phyloP scores from a whole-genome alignment of 2,113 vertebrate species.

The Thermophis baileyi region DNA sequence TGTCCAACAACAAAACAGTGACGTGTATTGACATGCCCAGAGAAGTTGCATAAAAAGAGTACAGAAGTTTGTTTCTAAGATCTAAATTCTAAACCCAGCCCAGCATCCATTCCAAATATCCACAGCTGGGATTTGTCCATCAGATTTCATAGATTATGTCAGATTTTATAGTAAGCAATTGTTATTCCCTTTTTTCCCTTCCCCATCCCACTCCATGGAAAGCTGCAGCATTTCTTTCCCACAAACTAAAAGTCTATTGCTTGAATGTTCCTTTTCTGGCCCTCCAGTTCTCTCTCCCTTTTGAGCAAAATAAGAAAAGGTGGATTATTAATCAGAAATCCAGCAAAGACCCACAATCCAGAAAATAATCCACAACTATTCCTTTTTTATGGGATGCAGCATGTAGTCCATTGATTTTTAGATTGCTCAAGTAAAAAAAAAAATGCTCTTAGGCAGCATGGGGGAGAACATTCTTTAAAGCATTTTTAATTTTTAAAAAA shows the following conservation, averaged over 20 bases:
- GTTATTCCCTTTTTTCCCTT: neutral
- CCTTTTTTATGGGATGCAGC: neutral
- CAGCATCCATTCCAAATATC: neutral
- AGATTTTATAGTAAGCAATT: conserved; percentile 22
- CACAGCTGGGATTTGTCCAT: conserved; percentile 24
- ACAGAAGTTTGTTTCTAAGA: neutral
- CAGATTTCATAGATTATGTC: conserved; percentile 18
- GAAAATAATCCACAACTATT: neutral
- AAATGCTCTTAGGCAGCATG: neutral
- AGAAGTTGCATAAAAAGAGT: neutral
- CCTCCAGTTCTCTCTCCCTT: neutral
- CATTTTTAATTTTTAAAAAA: neutral
- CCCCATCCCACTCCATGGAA: neutral
- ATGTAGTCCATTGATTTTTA: neutral
- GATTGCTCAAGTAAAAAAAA: neutral
- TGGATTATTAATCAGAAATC: neutral
- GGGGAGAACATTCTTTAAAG: neutral
- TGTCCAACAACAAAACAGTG: neutral
- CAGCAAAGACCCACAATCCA: neutral
- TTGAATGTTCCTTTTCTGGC: neutral
- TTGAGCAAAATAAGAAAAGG: neutral
- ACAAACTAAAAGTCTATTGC: neutral
- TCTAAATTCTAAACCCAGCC: conserved; percentile 2
- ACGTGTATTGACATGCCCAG: neutral
- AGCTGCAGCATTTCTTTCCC: conserved; percentile 18